phyloP scores from a whole-genome alignment of 1,140 invertebrate species.

The Dermatophagoides farinae region DNA sequence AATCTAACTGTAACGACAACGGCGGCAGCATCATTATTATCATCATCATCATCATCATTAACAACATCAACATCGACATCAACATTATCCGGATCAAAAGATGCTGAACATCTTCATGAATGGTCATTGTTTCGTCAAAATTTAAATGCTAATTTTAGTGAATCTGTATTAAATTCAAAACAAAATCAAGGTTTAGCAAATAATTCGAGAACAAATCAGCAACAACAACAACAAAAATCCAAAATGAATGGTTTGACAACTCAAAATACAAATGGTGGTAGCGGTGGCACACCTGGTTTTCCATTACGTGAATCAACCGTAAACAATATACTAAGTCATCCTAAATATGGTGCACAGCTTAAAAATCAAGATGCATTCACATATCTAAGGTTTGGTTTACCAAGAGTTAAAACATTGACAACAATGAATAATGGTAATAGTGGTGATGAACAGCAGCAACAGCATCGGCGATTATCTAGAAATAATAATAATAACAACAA shows the following conservation, averaged over 20 bases:
- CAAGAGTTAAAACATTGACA: constrained; percentile 37
- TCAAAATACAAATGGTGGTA: background rate
- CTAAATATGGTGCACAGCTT: constrained; percentile 25
- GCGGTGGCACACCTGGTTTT: constrained; percentile 45
- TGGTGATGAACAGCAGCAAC: constrained; percentile 1
- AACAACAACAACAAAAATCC: constrained; percentile 9
- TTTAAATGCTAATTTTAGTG: constrained; percentile 79
- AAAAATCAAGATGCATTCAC: constrained; percentile 66
- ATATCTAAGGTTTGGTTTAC: constrained; percentile 75
- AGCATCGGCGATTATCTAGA: background rate
- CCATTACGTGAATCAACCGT: constrained; percentile 75
- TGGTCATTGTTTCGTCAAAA: constrained; percentile 93
- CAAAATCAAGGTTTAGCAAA: no score
- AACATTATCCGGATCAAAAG: no score
- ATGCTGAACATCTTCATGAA: constrained; percentile 64
- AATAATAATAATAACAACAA: background rate
- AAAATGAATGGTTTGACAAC: background rate
- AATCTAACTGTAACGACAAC: no score
- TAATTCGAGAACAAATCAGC: no score
- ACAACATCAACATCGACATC: no score
- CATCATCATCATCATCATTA: no score
- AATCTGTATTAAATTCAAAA: constrained; percentile 52
- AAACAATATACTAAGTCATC: constrained; percentile 76
- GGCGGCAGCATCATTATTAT: no score
- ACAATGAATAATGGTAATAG: no score